Evolutionary conservation across 2,797 vertebrate genomes (phyloP), one percentile per base, ranked within the genome.

Genomic region (Acanthiza pusilla): DNA sequence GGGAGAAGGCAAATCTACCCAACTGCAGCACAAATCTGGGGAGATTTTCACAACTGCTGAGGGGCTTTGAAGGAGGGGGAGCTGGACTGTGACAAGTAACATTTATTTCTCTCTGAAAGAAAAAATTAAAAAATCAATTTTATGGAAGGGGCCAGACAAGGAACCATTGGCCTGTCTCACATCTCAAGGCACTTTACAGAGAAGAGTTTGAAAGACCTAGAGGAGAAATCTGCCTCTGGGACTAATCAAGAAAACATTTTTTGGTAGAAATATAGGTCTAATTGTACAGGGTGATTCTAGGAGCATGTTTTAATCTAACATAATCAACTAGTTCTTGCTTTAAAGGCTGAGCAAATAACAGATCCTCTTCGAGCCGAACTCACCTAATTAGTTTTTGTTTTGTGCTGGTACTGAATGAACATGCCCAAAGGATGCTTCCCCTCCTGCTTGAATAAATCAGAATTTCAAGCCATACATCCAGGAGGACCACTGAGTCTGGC

Each of bases 341-440:
- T 85, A 94, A 80, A 60, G 43, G 10, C 61, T 50, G 60, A 71
- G 75, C 51, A 96, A 89, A 94, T 91, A 77, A 70, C 61, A 85
- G 45, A 45, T 93, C 62, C 63, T 82, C 50, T 77, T 93, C 0
- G 0, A 82, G 88, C 25, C 85, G 66, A 91, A 57, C 68, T 87
- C 74, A 92, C 85, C 77, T 61, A 79, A 91, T 96, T 91, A 66
- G 38, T 36, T 86, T 84, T 57, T 87, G 50, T 3, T 94, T 83
- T 73, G n/a, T 85, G 68, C 34, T 79, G 22, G 45, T 76, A 43
- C 60, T 61, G 73, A 89, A 61, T 30, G 55, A 93, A 40, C 48
- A 42, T 8, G 17, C 72, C 89, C 45, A 89, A 85, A 94, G 27
- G 78, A 95, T 78, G 51, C 40, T 55, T 32, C 48, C 9, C 29